phyloP scores from a whole-genome alignment of 2,888 invertebrate species.

The Caenorhabditis doughertyi region DNA sequence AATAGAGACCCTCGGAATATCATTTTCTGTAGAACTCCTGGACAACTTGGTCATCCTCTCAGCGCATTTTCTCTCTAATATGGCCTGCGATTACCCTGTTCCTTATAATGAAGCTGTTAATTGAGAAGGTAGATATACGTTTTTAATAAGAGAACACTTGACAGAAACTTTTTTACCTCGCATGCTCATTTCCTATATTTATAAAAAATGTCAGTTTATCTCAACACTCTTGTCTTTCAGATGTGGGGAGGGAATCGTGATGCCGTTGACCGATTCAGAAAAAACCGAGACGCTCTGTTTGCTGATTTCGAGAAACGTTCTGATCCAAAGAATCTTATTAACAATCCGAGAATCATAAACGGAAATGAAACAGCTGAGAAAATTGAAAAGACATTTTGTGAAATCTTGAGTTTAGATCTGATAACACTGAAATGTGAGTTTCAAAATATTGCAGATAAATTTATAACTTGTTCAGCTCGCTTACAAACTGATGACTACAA shows the following conservation, averaged over 20 bases:
- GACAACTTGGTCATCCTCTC: slow-evolving; percentile 31
- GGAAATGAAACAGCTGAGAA: slow-evolving; percentile 12
- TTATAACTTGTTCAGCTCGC: slow-evolving; percentile 64
- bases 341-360: slow-evolving; percentile 9
- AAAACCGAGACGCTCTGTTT: slow-evolving; percentile 51
- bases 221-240: slow-evolving; percentile 29
- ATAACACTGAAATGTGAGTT: not conserved
- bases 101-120: slow-evolving; percentile 48
- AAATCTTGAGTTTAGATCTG: slow-evolving; percentile 8
- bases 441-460: not conserved
- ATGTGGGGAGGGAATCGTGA: slow-evolving; percentile 65
- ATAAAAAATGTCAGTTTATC: too few species aligned
- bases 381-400: slow-evolving; percentile 8
- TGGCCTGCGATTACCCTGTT: slow-evolving; percentile 44
- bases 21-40: slow-evolving; percentile 18
- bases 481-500: slow-evolving; percentile 75
- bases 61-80: slow-evolving; percentile 44
- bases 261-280: slow-evolving; percentile 57
- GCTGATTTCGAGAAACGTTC: slow-evolving; percentile 35
- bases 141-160: not conserved
- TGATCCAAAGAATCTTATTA: slow-evolving; percentile 5
- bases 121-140: slow-evolving; percentile 56
- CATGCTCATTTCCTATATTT: too few species aligned
- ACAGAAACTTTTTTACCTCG: too few species aligned
- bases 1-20: not conserved